These are phyloP conservation scores for Myzus persicae DNA, from an alignment of 1,140 invertebrate genomes.

Conservation along the genomic window DNA sequence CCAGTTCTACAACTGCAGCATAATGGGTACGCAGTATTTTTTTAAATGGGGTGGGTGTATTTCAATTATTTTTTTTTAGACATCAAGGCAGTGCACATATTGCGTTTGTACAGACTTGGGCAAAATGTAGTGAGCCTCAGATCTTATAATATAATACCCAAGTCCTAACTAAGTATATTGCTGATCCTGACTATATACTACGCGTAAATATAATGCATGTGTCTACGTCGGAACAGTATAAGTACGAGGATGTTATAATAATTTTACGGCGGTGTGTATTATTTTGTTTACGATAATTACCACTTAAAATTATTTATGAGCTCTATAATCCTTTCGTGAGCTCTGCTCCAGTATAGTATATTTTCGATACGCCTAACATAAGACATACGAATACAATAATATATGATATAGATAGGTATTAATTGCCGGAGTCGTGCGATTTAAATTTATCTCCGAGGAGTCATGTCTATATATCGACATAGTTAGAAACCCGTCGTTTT, in stretches of 20 bases:
- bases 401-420: not conserved
- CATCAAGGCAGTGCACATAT: not conserved
- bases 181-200: not conserved
- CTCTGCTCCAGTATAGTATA: too few relatives aligned
- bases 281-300: not conserved
- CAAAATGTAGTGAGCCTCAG: not conserved
- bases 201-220: not conserved
- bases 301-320: not conserved
- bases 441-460: not conserved
- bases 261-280: not conserved
- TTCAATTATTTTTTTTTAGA: not conserved
- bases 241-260: not conserved
- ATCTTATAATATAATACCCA: not conserved
- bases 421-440: not conserved
- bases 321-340: not conserved
- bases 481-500: not conserved
- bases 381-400: not conserved
- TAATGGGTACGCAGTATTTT: too few relatives aligned
- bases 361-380: not conserved
- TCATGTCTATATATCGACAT: not conserved
- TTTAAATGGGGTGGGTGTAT: not conserved
- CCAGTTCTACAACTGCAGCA: not conserved
- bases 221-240: not conserved
- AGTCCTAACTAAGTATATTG: not conserved
- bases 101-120: not conserved